phyloP scores from a whole-genome alignment of 2,113 vertebrate species.

The Danio rerio region DNA sequence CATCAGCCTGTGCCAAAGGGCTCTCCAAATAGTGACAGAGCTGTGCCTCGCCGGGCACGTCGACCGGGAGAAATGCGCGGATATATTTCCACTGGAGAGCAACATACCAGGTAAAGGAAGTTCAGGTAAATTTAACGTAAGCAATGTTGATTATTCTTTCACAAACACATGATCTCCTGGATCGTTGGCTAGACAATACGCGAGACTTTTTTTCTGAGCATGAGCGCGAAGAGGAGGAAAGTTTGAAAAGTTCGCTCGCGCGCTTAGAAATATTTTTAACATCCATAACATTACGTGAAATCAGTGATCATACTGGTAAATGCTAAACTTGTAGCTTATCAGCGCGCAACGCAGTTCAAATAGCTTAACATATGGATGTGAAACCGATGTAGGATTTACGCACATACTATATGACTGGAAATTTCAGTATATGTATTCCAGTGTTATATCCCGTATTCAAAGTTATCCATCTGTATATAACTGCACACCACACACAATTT shows the following conservation, averaged over 20 bases:
- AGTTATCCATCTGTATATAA: no score
- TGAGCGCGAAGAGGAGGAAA: neutral
- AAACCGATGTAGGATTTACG: no score
- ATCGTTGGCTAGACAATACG: neutral
- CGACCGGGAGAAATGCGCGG: conserved; percentile 90
- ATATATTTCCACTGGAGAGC: conserved; percentile 86
- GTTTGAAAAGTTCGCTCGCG: neutral
- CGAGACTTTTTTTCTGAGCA: neutral
- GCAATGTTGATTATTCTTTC: neutral
- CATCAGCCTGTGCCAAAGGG: conserved; percentile 91
- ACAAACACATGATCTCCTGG: neutral
- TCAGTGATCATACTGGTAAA: neutral
- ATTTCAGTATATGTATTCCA: no score
- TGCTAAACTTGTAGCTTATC: conserved; percentile 30
- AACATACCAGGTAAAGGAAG: conserved; percentile 83
- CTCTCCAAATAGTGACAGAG: conserved; percentile 92
- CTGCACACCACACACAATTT: no score
- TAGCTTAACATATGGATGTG: no score
- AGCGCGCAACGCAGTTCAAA: conserved; percentile 68
- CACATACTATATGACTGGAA: no score
- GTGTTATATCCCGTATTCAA: no score
- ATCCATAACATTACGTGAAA: neutral
- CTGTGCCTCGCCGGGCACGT: conserved; percentile 92
- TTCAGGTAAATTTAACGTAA: conserved; percentile 82
- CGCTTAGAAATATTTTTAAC: neutral